Conservation (phyloP, 2,888 invertebrate species). For the Cataglyphis albicans region DNA sequence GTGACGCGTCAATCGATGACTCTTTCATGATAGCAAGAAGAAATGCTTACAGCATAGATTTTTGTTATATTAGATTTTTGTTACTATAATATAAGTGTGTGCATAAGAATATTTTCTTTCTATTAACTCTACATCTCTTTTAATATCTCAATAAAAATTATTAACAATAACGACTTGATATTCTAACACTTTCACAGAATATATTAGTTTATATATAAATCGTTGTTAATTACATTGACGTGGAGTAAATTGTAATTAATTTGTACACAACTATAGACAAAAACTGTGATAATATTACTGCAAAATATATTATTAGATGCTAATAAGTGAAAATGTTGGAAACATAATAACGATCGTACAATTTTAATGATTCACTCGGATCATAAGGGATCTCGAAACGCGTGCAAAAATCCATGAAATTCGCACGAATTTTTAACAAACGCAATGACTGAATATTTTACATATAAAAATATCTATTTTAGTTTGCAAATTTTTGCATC, state of each 20-base stretch:
- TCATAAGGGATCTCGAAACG: neutral
- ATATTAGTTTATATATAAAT: conserved; percentile 5
- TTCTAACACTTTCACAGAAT: neutral
- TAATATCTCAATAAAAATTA: neutral
- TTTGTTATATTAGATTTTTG: neutral
- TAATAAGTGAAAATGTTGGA: neutral
- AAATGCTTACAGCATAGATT: conserved; percentile 7
- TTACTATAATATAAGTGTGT: neutral
- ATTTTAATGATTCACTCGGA: neutral
- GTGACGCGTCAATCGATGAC: conserved; percentile 26
- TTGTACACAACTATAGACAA: neutral
- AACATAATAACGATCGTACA: neutral
- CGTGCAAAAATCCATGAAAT: neutral
- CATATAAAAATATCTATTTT: neutral
- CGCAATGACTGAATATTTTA: conserved; percentile 27
- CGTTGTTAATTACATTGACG: neutral
- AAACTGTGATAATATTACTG: neutral
- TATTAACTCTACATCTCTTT: neutral
- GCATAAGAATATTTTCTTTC: neutral
- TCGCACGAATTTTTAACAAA: neutral
- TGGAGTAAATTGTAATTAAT: neutral
- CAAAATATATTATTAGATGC: neutral
- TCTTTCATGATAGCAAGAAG: neutral
- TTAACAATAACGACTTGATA: neutral
- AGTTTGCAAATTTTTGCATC: neutral